Conservation (phyloP, 1,140 invertebrate genomes). For the Polypedilum vanderplanki region DNA sequence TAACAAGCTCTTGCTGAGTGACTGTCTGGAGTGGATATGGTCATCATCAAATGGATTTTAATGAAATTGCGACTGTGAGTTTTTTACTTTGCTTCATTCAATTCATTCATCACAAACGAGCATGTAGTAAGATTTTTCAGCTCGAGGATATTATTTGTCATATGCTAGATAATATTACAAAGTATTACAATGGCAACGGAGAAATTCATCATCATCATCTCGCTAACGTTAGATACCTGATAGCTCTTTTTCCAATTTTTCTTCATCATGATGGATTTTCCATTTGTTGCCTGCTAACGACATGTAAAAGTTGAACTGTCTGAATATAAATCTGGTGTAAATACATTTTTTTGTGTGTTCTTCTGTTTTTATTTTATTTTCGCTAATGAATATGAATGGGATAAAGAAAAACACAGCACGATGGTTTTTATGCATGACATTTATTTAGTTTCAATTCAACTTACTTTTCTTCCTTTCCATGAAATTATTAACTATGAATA, state of each 20-base stretch:
- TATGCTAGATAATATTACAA: conserved; percentile 26
- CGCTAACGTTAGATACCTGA: conserved; percentile 21
- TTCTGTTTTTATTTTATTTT: neutral
- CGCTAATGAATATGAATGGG: conserved; percentile 17
- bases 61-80: conserved; percentile 11
- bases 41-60: conserved; percentile 8
- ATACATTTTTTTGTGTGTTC: conserved; percentile 15
- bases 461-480: neutral
- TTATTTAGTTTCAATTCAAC: conserved; percentile 14
- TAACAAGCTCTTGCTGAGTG: neutral
- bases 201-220: neutral
- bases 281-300: conserved; percentile 20
- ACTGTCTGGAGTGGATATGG: neutral
- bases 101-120: neutral
- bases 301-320: conserved; percentile 22
- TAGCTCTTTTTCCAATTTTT: conserved; percentile 21
- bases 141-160: conserved; percentile 23
- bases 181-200: conserved; percentile 22
- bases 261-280: conserved; percentile 22
- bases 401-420: neutral
- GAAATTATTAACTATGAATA: conserved; percentile 20
- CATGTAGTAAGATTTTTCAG: conserved; percentile 4
- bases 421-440: conserved; percentile 5
- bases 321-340: conserved; percentile 25
- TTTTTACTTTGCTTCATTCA: neutral